Conservation (phyloP, 2,797 vertebrate genomes). For the Tangara arthus region DNA sequence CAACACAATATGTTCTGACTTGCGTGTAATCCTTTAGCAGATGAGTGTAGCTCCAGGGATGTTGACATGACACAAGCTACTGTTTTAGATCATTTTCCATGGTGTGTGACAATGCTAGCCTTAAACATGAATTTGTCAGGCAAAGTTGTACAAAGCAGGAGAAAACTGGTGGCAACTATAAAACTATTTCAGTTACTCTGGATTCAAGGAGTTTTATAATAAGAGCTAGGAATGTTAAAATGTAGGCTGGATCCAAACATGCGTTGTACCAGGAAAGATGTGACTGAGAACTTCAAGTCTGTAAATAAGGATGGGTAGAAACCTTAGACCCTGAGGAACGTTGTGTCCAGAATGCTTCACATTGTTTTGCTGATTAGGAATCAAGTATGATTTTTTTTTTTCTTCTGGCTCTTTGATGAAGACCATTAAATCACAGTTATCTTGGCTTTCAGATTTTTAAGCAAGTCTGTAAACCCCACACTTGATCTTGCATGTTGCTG, state of each 20-base stretch:
- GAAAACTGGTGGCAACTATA: background rate
- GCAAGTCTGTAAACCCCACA: background rate
- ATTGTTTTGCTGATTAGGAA: background rate
- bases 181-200: background rate
- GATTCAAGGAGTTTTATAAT: background rate
- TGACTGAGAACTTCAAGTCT: background rate
- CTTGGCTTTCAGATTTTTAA: background rate
- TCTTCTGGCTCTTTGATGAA: rapidly evolving
- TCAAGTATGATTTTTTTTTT: background rate
- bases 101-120: background rate
- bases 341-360: background rate
- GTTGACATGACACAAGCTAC: background rate
- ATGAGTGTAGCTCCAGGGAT: background rate
- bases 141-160: background rate
- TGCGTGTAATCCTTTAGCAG: background rate
- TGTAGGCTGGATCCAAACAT: background rate
- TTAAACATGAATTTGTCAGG: background rate
- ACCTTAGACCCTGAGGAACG: background rate
- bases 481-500: background rate
- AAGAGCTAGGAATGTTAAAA: background rate
- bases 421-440: background rate
- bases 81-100: background rate
- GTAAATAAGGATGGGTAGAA: background rate
- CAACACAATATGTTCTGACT: background rate
- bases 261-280: background rate